Evolutionary conservation across 1,140 invertebrate species (phyloP), one percentile per base, ranked within the genome.

Genomic region (Bombyx mandarina): DNA sequence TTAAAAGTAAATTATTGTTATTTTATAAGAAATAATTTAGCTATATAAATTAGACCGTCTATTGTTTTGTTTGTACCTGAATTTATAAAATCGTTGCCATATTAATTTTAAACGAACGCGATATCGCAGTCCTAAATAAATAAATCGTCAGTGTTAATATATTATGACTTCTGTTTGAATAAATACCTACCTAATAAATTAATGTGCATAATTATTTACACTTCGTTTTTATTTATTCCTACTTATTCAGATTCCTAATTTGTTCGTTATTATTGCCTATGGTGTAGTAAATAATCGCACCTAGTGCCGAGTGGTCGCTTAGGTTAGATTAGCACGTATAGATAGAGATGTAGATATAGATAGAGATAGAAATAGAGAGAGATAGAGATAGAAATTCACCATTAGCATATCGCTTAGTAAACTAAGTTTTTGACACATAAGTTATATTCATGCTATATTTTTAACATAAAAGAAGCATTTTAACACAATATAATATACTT

Each of bases 21-120:
- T 59, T 66, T 35, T 76, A 56, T 83, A 80, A 81, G 78, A 65
- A 73, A 71, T 77, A 73, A 57, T 56, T 59, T 61, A 63, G 60
- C 54, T 57, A 75, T 80, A 81, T 81, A 47, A 10, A 79, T 77
- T 77, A 75, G 61, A 61, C 75, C 62, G 63, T 57, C 69, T 75
- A 79, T 56, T 79, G 71, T 76, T 60, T 79, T 78, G 66, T 82
- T 76, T 79, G 83, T 86, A 86, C 83, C 83, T 86, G 83, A 86
- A 84, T 77, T 80, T 75, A 75, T 76, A 60, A 75, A 79, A 74
- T 3, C 75, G 80, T 82, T 80, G 83, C 83, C 83, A 86, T 83
- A 83, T 81, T 82, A 82, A 75, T 81, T 79, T 73, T 79, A 78
- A 52, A 65, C 65, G 62, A 62, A 61, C 52, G 69, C 66, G 63